Percentiles rank a stretch among this genome's conserved stretches.
phyloP scores from a whole-genome alignment of 2,113 vertebrate species.

The Microtus ochrogaster region DNA sequence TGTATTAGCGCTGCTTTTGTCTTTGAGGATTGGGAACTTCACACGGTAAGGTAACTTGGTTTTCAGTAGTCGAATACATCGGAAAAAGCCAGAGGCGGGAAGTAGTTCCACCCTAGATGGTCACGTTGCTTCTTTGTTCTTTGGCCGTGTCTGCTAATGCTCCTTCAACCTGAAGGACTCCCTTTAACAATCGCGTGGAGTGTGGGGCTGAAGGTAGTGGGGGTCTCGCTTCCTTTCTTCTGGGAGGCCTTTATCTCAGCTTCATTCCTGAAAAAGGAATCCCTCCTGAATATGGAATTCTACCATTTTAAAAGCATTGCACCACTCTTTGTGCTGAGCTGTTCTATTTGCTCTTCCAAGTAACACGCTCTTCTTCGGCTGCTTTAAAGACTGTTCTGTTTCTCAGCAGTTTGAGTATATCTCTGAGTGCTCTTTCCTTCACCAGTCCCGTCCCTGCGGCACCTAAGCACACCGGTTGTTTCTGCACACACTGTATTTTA shows the following conservation, averaged over 20 bases:
- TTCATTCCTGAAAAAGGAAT: neutral
- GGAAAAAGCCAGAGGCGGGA: neutral
- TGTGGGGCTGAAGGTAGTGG: accelerated
- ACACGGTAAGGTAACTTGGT: neutral
- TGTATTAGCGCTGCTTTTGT: neutral
- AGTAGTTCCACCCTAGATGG: neutral
- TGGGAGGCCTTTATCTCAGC: neutral
- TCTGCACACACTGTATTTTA: neutral
- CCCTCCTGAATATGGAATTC: neutral
- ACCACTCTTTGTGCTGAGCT: neutral
- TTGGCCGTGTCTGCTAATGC: neutral
- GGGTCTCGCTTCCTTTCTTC: neutral
- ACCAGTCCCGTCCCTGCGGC: neutral
- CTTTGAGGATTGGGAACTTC: neutral
- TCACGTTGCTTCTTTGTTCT: neutral
- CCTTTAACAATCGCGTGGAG: too few relatives aligned
- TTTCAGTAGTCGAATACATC: neutral
- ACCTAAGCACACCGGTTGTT: neutral
- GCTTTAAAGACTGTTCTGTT: neutral
- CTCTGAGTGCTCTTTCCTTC: neutral
- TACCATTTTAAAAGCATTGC: neutral
- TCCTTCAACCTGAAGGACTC: neutral
- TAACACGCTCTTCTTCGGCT: neutral
- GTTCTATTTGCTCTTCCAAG: neutral
- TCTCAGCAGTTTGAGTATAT: neutral